Evolutionary conservation across 2,113 vertebrate species (phyloP).

Genomic region (Bos indicus): DNA sequence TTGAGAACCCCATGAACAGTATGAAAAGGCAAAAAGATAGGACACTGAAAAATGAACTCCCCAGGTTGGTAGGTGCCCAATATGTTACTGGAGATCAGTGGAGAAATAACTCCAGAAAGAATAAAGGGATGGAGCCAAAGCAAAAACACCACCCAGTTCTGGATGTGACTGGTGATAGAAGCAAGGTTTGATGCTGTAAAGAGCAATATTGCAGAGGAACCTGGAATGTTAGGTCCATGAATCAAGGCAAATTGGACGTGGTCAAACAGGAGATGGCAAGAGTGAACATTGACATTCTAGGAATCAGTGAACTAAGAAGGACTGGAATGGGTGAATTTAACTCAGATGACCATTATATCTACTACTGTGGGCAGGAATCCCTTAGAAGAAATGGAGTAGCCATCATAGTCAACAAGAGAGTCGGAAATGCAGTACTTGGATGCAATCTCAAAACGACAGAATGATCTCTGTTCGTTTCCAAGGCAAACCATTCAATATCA

Average conservation of each 20-base stretch:
- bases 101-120: neutral
- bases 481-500: neutral
- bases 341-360: neutral
- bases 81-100: neutral
- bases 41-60: neutral
- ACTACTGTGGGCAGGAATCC: neutral
- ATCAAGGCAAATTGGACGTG: neutral
- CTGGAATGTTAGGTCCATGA: neutral
- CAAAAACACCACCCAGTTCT: neutral
- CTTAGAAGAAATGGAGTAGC: neutral
- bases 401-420: neutral
- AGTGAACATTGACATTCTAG: neutral
- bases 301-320: neutral
- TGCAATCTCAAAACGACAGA: neutral
- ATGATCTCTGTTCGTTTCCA: neutral
- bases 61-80: neutral
- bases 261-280: neutral
- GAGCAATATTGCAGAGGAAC: neutral
- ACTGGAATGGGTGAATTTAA: neutral
- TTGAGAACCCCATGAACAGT: neutral
- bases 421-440: neutral
- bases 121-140: neutral
- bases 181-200: neutral
- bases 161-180: neutral
- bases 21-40: neutral